These are phyloP conservation scores for Phymatocera aterrima DNA, from an alignment of 2,888 invertebrate species.

Conservation along the genomic window DNA sequence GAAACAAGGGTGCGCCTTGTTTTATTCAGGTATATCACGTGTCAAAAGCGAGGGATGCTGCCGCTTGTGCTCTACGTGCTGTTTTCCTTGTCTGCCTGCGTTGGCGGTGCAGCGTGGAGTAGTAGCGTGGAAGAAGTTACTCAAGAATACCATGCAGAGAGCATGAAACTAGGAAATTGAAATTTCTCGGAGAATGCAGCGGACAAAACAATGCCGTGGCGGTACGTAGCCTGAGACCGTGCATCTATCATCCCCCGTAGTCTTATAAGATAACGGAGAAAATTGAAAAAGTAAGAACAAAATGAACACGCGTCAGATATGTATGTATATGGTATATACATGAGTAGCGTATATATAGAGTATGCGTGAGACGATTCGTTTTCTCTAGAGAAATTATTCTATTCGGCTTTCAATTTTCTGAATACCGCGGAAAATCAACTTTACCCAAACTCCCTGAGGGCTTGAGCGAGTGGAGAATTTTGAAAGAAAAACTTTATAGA, in stretches of 20 bases:
- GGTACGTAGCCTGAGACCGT: background rate
- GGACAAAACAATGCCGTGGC: background rate
- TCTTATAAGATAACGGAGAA: background rate
- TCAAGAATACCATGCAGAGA: constrained; percentile 17
- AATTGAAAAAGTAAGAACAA: background rate
- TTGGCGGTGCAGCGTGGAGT: no score
- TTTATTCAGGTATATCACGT: constrained; percentile 24
- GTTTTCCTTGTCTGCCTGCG: background rate
- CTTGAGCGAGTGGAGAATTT: background rate
- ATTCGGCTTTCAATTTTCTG: background rate
- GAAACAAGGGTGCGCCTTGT: constrained; percentile 9
- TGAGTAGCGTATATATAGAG: background rate
- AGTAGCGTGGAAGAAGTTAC: background rate
- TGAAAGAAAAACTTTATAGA: background rate
- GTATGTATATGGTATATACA: background rate
- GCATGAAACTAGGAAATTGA: constrained; percentile 19
- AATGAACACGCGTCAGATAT: no score
- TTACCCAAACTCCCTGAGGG: background rate
- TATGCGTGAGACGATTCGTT: constrained; percentile 19
- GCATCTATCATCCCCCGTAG: background rate
- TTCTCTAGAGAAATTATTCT: constrained; percentile 39
- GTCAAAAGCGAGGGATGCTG: background rate
- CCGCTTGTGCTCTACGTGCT: background rate
- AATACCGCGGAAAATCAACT: constrained; percentile 9
- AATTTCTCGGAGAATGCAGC: constrained; percentile 19